Evolutionary conservation across 2,888 invertebrate species (phyloP).

Genomic region (Amphipoea oculea): DNA sequence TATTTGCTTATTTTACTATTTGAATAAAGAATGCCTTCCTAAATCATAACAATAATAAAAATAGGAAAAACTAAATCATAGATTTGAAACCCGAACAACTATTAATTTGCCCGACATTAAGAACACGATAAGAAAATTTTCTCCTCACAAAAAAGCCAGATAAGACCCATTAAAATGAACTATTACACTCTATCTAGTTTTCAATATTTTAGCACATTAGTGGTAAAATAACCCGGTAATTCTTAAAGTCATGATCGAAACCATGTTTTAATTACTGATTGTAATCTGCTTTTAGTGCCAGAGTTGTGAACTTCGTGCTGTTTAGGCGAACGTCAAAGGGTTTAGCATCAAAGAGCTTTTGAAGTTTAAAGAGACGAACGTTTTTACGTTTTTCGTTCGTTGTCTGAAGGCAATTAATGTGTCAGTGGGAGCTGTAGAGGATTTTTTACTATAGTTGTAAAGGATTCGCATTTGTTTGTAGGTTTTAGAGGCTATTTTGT

Average conservation of each 20-base stretch:
- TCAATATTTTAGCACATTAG: conserved; percentile 37
- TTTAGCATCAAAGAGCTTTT: conserved; percentile 63
- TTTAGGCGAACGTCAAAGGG: conserved; percentile 74
- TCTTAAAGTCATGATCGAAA: conserved; percentile 23
- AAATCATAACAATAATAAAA: too few species aligned
- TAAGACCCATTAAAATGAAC: conserved; percentile 46
- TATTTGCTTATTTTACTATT: too few species aligned
- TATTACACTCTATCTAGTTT: conserved; percentile 41
- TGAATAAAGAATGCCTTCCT: background rate
- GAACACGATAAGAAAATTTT: conserved; percentile 16
- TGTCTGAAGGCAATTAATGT: conserved; percentile 59
- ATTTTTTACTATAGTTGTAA: conserved; percentile 20
- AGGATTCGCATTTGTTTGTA: conserved; percentile 27
- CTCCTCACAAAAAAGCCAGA: conserved; percentile 15
- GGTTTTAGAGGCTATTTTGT: conserved; percentile 18
- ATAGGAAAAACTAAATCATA: background rate
- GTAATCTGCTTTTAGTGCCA: conserved; percentile 79
- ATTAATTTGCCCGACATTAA: background rate
- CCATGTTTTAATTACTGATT: conserved; percentile 83
- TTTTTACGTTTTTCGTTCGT: conserved; percentile 51
- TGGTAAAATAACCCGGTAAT: conserved; percentile 18
- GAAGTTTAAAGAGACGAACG: conserved; percentile 45
- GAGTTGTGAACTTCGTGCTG: conserved; percentile 71
- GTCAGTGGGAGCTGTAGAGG: conserved; percentile 26
- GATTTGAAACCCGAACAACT: background rate